phyloP scores from a whole-genome alignment of 2,113 vertebrate species.

The Hydrochoerus hydrochaeris region DNA sequence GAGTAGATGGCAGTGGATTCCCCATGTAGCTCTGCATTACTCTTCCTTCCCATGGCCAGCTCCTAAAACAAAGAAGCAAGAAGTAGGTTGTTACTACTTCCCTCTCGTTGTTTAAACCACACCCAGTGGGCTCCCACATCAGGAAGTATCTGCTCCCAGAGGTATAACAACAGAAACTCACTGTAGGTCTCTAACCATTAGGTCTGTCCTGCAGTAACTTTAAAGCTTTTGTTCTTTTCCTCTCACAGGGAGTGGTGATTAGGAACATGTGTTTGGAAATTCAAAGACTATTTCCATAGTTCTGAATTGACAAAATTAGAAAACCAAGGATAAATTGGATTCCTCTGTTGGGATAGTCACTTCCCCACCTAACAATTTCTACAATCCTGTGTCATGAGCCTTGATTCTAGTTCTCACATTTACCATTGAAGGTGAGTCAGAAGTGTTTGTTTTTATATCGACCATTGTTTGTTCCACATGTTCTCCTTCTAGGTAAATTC shows the following conservation, averaged over 20 bases:
- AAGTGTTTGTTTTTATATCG: not conserved
- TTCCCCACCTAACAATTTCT: not conserved
- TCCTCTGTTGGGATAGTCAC: constrained; percentile 17
- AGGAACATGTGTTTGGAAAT: constrained; percentile 54
- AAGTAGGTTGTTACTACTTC: not conserved
- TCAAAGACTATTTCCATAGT: not conserved
- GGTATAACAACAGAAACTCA: not conserved
- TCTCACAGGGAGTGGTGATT: not conserved
- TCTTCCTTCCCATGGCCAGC: fast-evolving
- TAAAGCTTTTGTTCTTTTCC: not conserved
- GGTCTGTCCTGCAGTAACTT: not conserved
- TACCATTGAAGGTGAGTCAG: not conserved
- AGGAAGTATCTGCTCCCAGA: not conserved
- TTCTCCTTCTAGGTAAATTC: not conserved
- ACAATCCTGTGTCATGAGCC: not conserved
- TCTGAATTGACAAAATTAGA: constrained; percentile 22
- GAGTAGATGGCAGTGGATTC: not conserved
- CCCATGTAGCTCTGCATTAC: not conserved
- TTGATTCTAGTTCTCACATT: not conserved
- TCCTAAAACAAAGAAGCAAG: not conserved
- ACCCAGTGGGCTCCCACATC: not conserved
- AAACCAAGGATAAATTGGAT: not conserved
- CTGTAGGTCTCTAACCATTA: not conserved
- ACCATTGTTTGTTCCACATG: not conserved
- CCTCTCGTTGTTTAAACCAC: not conserved